These are phyloP conservation scores for Ditylenchus dipsaci DNA, from an alignment of 1,140 invertebrate species.

Conservation along the genomic window DNA sequence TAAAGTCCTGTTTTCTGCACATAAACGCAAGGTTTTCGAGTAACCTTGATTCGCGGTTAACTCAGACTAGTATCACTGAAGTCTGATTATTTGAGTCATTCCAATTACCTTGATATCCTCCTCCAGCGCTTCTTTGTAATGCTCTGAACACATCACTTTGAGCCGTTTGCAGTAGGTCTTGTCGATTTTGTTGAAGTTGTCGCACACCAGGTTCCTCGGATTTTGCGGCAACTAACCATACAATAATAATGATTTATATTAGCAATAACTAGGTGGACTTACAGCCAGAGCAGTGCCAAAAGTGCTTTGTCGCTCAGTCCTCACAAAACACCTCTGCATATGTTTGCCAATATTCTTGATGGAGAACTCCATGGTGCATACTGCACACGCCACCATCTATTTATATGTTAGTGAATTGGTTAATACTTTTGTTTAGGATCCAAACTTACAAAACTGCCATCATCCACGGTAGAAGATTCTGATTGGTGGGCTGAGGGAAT, in stretches of 20 bases:
- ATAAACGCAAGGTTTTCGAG: too few relatives aligned
- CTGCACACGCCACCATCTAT: slow-evolving; percentile 36
- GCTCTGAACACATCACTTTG: slow-evolving; percentile 90
- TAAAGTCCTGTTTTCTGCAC: too few relatives aligned
- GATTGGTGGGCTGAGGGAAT: slow-evolving; percentile 65
- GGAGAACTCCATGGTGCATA: slow-evolving; percentile 37
- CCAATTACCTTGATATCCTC: slow-evolving; percentile 64
- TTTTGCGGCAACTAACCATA: slow-evolving; percentile 36
- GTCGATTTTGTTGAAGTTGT: slow-evolving; percentile 80
- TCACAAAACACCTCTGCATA: slow-evolving; percentile 63
- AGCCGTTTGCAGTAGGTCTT: slow-evolving; percentile 91
- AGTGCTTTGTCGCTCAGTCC: slow-evolving; percentile 93
- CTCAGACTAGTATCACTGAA: too few relatives aligned
- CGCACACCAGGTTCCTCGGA: slow-evolving; percentile 78
- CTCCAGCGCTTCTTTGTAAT: slow-evolving; percentile 73
- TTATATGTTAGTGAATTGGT: slow-evolving; percentile 11
- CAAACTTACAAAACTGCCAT: slow-evolving; percentile 9
- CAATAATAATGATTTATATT: not conserved
- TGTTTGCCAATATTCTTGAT: slow-evolving; percentile 40
- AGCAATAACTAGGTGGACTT: not conserved
- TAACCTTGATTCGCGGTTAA: too few relatives aligned
- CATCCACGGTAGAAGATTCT: slow-evolving; percentile 66
- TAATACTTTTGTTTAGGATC: not conserved
- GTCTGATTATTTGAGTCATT: too few relatives aligned
- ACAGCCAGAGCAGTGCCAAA: slow-evolving; percentile 68